Conservation (phyloP, 1,140 invertebrate species). For the Drosophila teissieri region DNA sequence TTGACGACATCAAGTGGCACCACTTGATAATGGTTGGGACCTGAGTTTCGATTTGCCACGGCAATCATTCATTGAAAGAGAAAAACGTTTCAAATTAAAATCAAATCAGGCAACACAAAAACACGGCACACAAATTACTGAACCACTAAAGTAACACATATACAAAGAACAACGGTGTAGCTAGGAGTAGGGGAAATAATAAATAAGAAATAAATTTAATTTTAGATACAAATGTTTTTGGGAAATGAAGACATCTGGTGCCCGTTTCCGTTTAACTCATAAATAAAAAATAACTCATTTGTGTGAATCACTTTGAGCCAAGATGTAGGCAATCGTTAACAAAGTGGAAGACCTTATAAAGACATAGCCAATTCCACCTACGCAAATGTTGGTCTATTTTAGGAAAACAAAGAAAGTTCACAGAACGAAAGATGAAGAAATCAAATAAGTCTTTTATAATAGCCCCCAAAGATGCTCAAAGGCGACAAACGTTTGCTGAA, state of each 20-base stretch:
- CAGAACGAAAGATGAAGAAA: background rate
- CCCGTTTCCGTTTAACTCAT: background rate
- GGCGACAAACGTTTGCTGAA: background rate
- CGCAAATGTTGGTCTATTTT: background rate
- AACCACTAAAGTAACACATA: conserved; percentile 19
- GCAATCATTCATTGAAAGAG: conserved; percentile 45
- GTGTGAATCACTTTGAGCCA: conserved; percentile 4
- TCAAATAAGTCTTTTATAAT: background rate
- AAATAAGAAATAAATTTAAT: background rate
- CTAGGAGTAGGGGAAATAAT: background rate
- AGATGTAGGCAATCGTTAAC: background rate
- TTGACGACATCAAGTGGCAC: conserved; percentile 80
- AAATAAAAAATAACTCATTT: background rate
- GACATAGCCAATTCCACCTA: background rate
- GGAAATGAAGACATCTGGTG: background rate
- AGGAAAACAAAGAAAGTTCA: background rate
- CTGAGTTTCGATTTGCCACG: conserved; percentile 38
- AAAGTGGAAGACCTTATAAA: background rate
- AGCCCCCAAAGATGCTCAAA: no score
- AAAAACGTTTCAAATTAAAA: conserved; percentile 59
- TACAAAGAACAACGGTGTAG: conserved; percentile 18
- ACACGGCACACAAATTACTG: conserved; percentile 28
- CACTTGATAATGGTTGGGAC: conserved; percentile 79
- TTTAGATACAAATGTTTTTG: background rate
- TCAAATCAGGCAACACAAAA: conserved; percentile 41